Base-by-base conservation (phyloP, 2,888 invertebrate species). In the Rapana venosa region DNA sequence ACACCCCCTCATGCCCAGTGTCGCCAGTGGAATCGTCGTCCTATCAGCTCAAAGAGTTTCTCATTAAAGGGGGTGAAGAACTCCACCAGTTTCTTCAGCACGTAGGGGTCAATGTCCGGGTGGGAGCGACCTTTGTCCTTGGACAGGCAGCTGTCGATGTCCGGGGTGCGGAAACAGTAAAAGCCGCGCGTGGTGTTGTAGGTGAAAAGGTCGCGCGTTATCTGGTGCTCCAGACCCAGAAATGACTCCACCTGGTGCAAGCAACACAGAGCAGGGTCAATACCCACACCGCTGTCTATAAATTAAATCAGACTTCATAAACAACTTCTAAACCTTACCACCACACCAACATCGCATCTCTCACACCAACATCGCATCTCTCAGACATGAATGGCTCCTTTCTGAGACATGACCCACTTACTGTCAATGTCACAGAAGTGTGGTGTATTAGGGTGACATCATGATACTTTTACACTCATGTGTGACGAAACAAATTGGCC, bases 131-230 rank as follows among this genome's bases (percentile, higher is more conserved):
- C 99, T 96, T 97, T 99, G 97, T 96, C 98, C 97, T 97, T 98
- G 97, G 98, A 98, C 90, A 98, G 96, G 96, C 98, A 98, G 95
- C 98, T 98, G 96, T 98, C 97, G 94, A 98, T 97, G 93, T 94
- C 32, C 96, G 98, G 97, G 94, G 47, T 15, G 30, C 96, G 93
- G 92, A 97, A 96, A 96, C 99, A 99, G 96, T 98, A 99, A 97
- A 99, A 98, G 90, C 99, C 98, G 96, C 99, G 98, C 30, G 98
- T 98, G 96, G 98, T 98, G 96, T 99, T 99, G 97, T 98, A 99
- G 96, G 98, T 98, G 96, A 99, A 98, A 96, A 98, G 98, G 96
- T 98, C 98, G 26, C 91, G 86, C 0, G 90, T 90, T 70, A 95
- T 92, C 81, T 92, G 87, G 88, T 93, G 94, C n/a, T 92, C 90